Conservation (phyloP, 2,113 vertebrate genomes). For the Dromiciops gliroides region DNA sequence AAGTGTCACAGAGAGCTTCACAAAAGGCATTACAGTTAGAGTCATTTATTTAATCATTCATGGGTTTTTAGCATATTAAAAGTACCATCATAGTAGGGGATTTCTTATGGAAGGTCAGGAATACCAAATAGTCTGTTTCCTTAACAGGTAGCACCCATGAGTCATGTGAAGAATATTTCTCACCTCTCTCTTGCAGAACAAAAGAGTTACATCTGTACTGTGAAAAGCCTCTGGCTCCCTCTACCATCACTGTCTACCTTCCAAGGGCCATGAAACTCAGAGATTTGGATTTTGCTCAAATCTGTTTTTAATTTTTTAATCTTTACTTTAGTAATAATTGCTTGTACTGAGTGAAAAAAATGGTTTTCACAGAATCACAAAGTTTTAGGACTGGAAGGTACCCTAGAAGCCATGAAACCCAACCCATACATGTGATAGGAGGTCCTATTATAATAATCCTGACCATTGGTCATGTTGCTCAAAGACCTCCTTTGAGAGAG, state of each 20-base stretch:
- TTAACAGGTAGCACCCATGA: not conserved
- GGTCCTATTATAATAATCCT: not conserved
- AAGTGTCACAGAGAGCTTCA: not conserved
- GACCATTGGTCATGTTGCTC: not conserved
- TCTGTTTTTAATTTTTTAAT: not conserved
- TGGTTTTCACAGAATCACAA: not conserved
- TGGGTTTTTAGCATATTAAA: not conserved
- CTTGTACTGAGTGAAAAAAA: not conserved
- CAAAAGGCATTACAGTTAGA: not conserved
- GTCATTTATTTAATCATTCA: not conserved
- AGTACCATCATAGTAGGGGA: not conserved
- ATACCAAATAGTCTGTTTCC: not conserved
- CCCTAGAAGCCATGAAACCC: not conserved
- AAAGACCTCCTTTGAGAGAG: not conserved
- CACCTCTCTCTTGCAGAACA: slow-evolving; percentile 29
- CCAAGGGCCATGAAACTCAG: not conserved
- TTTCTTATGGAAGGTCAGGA: not conserved
- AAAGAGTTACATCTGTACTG: not conserved
- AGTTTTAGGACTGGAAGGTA: not conserved
- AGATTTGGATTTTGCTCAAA: slow-evolving; percentile 20
- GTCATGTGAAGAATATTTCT: not conserved
- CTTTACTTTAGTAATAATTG: not conserved
- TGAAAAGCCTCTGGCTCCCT: not conserved
- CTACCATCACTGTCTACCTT: slow-evolving; percentile 11
- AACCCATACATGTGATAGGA: not conserved